Percentiles rank a stretch among this genome's conserved stretches.
Evolutionary conservation across 1,140 invertebrate genomes (phyloP).

Genomic region (Macrocentrus cingulum): DNA sequence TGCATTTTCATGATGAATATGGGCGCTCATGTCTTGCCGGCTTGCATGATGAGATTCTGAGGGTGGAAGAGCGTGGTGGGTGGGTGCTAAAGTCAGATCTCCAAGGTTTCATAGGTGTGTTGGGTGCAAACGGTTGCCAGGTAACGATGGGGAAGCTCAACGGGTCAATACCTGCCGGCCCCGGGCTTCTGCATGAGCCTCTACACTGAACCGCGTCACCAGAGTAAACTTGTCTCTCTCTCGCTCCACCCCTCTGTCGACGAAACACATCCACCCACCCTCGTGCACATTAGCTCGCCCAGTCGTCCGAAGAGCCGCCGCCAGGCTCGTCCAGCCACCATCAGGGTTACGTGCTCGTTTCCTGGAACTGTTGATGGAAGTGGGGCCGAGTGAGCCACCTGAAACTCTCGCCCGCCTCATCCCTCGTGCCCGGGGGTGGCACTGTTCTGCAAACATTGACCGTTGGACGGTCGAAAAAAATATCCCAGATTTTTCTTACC

Average conservation of each 20-base stretch:
- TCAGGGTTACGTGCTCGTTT: constrained; percentile 24
- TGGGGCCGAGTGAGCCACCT: constrained; percentile 24
- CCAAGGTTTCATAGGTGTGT: constrained; percentile 38
- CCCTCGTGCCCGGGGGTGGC: constrained; percentile 8
- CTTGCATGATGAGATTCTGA: constrained; percentile 13
- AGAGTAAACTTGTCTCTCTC: constrained; percentile 21
- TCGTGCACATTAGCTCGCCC: constrained; percentile 33
- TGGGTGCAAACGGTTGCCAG: constrained; percentile 35
- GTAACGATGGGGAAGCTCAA: constrained; percentile 31
- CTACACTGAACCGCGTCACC: constrained; percentile 4
- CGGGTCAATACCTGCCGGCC: constrained; percentile 34
- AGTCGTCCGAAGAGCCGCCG: constrained; percentile 38
- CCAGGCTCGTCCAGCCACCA: constrained; percentile 31
- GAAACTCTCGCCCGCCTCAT: constrained; percentile 1
- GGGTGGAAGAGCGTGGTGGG: constrained; percentile 10
- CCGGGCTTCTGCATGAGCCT: constrained; percentile 25
- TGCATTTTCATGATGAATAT: background rate
- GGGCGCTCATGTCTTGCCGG: background rate
- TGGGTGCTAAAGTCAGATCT: constrained; percentile 32
- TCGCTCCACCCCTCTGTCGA: constrained; percentile 25
- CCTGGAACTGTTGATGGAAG: constrained; percentile 30
- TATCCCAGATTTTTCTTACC: too few relatives aligned
- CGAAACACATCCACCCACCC: constrained; percentile 25
- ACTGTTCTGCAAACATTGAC: constrained; percentile 12
- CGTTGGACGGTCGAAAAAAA: too few relatives aligned